These are phyloP conservation scores for Erebia epiphron DNA, from an alignment of 2,888 invertebrate species.

Conservation along the genomic window DNA sequence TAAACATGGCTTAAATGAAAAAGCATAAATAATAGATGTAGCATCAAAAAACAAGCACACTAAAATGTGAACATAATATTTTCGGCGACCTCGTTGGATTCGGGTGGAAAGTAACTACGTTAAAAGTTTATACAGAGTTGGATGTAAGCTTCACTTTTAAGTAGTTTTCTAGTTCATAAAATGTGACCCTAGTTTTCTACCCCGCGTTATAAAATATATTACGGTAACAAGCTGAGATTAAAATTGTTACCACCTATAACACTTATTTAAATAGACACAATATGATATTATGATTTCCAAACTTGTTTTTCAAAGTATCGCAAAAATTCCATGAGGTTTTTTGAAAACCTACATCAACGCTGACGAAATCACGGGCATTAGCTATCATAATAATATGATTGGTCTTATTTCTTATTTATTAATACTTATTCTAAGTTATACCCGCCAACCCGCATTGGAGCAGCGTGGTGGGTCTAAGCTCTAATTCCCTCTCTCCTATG, in stretches of 20 bases:
- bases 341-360: no score
- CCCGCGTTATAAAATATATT: not conserved
- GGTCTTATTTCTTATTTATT: not conserved
- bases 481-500: no score
- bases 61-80: slow-evolving; percentile 15
- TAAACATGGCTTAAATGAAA: not conserved
- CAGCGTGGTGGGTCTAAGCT: no score
- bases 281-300: no score
- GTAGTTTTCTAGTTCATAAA: slow-evolving; percentile 24
- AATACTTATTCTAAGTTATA: not conserved
- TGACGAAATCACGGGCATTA: no score
- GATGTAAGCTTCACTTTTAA: slow-evolving; percentile 16
- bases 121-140: slow-evolving; percentile 16
- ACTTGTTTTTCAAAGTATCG: no score
- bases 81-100: slow-evolving; percentile 11
- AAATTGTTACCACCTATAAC: no score
- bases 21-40: not conserved
- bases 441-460: no score
- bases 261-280: no score
- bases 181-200: slow-evolving; percentile 16
- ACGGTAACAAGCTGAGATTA: no score
- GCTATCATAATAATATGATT: no score
- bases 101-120: slow-evolving; percentile 18
- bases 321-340: no score
- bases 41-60: not conserved